Evolutionary conservation across 1,140 invertebrate species (phyloP), one percentile per base, ranked within the genome.

Genomic region (Parasteatoda tepidariorum): DNA sequence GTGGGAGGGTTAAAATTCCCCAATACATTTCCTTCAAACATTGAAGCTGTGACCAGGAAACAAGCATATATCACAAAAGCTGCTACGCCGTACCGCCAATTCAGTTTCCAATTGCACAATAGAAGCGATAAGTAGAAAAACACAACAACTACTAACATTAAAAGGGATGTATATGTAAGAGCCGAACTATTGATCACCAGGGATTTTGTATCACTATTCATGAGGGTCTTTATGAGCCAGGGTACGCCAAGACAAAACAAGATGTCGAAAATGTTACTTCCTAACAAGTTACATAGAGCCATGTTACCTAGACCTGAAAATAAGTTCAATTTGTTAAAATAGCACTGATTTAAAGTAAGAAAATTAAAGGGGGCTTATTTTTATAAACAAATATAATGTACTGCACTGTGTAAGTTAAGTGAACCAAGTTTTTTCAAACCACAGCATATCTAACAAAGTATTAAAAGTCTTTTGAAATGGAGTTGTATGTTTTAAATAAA

Each of bases 201-300:
- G 9, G 83, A 76, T 6, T 34, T 24, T 13, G 55, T 81, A 5
- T 71, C 59, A 11, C 48, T 54, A n/a, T 83, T 81, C 67, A 73
- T 48, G 28, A 91, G 88, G 3, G 92, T 93, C 85, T 93, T 94
- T 48, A 95, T 93, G 2, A 94, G 91, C 95, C 95, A 96, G 0
- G 95, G 95, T 18, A 95, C 86, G 2, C 94, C 94, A 13, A 96
- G 88, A 13, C 94, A 95, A n/a, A 96, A 90, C 0, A 96, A 87
- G 73, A 96, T 95, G 71, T 95, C 94, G 86, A 96, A 89, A 0
- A 94, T 95, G 85, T 96, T 96, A 0, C 94, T 94, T 0, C 95
- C 95, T 5, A 96, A 87, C 0, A 94, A 93, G 85, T 96, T 96
- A 5, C 94, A 95, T 59, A 96, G 93, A 0, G 94, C 94, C 91